Base-by-base conservation (phyloP, 2,113 vertebrate genomes). In the Meriones unguiculatus region DNA sequence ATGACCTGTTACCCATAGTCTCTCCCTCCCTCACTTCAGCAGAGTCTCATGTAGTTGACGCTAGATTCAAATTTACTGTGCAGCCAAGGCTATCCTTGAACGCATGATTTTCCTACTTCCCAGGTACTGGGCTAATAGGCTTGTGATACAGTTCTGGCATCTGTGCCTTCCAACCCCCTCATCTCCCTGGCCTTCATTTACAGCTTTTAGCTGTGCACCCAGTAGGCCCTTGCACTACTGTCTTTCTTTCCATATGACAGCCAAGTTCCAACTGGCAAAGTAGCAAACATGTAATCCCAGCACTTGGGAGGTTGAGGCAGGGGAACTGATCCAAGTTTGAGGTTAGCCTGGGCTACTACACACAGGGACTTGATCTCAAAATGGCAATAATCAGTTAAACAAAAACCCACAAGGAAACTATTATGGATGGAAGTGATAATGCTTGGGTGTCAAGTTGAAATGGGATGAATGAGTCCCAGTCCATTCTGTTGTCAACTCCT, bases 1-100 rank as follows among this genome's bases (percentile, higher is more conserved):
- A 0, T 46, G 89, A n/a, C 17, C 50, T 10, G 76, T 76, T 10
- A 5, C 7, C 0, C 14, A 35, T 18, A 10, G 20, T 28, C n/a
- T 3, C 22, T 65, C n/a, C 38, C 4, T 50, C 9, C 82, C 30
- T 32, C 17, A 7, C 17, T 87, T 70, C 82, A 46, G 59, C 15
- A 20, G 25, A 12, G 15, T 88, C 24, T 25, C 14, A 15, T 73
- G 13, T 24, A 57, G 24, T 54, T 38, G 50, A 54, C 69, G 13
- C 69, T 89, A 38, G 70, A 30, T 73, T 59, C n/a, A 10, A 2
- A 75, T 28, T 75, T 59, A 5, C 35, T 57, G 8, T 59, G 13
- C 35, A 57, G 35, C 35, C n/a, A 69, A 57, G 69, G 8, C 8
- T 52, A 2, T 54, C 35, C 69, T 87, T 72, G 85, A 87, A n/a